Percentiles rank a stretch among this genome's conserved stretches.
Conservation (phyloP, 2,888 invertebrate genomes). For the Yponomeuta sedellus region DNA sequence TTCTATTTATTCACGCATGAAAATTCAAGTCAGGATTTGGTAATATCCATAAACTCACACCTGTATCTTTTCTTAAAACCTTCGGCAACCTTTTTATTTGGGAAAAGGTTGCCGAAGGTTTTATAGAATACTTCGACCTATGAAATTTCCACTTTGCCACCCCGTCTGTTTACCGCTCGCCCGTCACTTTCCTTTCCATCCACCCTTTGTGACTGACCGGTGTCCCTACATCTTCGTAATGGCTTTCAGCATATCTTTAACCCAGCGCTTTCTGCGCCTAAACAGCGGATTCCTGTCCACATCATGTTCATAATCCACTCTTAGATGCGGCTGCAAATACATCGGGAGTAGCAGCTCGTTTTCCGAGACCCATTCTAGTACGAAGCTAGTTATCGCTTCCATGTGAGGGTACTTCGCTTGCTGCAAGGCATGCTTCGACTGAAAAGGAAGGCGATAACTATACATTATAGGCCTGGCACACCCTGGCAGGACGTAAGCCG, state of each 20-base stretch:
- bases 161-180: too few species aligned
- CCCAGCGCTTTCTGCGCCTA: neutral
- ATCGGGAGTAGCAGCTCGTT: conserved; percentile 51
- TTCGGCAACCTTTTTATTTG: too few species aligned
- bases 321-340: conserved; percentile 38
- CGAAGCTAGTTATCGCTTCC: conserved; percentile 51
- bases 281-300: conserved; percentile 1
- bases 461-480: too few species aligned
- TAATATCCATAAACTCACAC: neutral
- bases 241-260: neutral
- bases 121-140: too few species aligned
- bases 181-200: neutral
- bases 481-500: too few species aligned
- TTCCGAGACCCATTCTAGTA: conserved; percentile 55
- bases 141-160: too few species aligned
- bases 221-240: neutral
- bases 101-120: too few species aligned
- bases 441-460: neutral
- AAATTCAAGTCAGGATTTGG: too few species aligned
- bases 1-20: too few species aligned
- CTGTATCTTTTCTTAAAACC: too few species aligned
- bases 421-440: neutral
- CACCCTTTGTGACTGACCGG: neutral
- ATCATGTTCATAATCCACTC: neutral
- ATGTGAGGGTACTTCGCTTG: conserved; percentile 27